Percentiles rank a stretch among this genome's conserved stretches.
Conservation (phyloP, 2,888 invertebrate genomes). For the Drosophila fungiperda region DNA sequence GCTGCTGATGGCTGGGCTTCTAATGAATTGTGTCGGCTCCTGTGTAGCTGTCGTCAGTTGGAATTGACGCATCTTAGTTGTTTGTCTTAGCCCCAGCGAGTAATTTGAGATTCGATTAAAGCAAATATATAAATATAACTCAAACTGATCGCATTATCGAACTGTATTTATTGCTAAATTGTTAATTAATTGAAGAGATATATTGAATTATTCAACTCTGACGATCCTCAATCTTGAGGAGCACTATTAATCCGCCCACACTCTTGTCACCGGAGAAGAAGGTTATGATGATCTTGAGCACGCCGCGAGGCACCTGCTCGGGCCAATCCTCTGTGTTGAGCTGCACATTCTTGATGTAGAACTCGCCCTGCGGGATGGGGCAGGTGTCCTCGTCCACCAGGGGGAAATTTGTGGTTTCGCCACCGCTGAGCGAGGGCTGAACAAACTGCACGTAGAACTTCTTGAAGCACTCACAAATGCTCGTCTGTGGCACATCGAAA, state of each 20-base stretch:
- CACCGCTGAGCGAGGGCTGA: conserved; percentile 70
- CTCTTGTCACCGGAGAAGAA: conserved; percentile 65
- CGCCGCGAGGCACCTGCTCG: conserved; percentile 75
- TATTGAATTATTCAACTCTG: conserved; percentile 27
- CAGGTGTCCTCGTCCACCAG: conserved; percentile 71
- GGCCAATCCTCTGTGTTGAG: conserved; percentile 79
- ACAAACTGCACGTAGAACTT: conserved; percentile 77
- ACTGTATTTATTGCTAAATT: conserved; percentile 42
- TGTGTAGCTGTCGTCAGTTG: conserved; percentile 36
- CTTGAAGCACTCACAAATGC: conserved; percentile 77
- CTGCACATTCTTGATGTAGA: conserved; percentile 64
- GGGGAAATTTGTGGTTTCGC: conserved; percentile 75
- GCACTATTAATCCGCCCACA: conserved; percentile 68
- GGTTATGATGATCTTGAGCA: conserved; percentile 71
- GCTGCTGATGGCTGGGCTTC: conserved; percentile 60
- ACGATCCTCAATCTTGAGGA: conserved; percentile 71
- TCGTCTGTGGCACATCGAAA: conserved; percentile 74
- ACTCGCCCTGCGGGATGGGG: conserved; percentile 76
- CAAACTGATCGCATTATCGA: conserved; percentile 8
- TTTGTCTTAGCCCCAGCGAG: conserved; percentile 33
- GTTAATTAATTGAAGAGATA: not conserved
- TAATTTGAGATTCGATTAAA: conserved; percentile 14
- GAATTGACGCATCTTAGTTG: conserved; percentile 54
- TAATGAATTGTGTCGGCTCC: conserved; percentile 54
- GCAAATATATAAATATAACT: not conserved